Percentiles rank a stretch among this genome's conserved stretches.
These are phyloP conservation scores for Plagodis pulveraria DNA, from an alignment of 2,888 invertebrate genomes.

Conservation along the genomic window DNA sequence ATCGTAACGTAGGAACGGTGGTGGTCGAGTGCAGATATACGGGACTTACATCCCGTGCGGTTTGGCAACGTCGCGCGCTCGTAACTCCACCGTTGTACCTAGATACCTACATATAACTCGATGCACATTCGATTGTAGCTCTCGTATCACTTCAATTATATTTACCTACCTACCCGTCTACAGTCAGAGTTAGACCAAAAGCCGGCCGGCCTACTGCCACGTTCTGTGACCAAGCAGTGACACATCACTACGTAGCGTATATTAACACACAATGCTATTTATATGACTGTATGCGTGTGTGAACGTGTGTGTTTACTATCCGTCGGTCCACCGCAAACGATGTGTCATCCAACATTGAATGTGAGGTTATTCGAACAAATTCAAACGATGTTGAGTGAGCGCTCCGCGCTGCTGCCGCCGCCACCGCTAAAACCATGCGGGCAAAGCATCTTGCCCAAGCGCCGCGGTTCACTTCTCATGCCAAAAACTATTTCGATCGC, in stretches of 20 bases:
- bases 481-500: conserved; percentile 54
- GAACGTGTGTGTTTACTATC: conserved; percentile 78
- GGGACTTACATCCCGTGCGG: conserved; percentile 54
- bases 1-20: conserved; percentile 53
- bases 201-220: conserved; percentile 46
- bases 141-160: conserved; percentile 56
- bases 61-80: conserved; percentile 70
- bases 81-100: conserved; percentile 42
- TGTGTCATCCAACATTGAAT: conserved; percentile 79
- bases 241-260: conserved; percentile 78
- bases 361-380: conserved; percentile 71
- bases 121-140: conserved; percentile 60
- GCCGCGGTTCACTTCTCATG: conserved; percentile 42
- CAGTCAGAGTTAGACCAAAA: conserved; percentile 52
- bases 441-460: conserved; percentile 23
- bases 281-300: conserved; percentile 72
- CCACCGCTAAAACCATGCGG: conserved; percentile 4
- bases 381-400: conserved; percentile 52
- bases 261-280: conserved; percentile 79
- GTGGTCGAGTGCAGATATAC: conserved; percentile 37
- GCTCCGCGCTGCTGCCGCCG: conserved; percentile 19
- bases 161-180: conserved; percentile 61
- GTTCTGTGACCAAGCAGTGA: conserved; percentile 58
- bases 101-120: conserved; percentile 51
- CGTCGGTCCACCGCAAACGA: conserved; percentile 70